Percentiles rank a stretch among this genome's conserved stretches.
Conservation (phyloP, 2,888 invertebrate species). For the Opisthograptis luteolata region DNA sequence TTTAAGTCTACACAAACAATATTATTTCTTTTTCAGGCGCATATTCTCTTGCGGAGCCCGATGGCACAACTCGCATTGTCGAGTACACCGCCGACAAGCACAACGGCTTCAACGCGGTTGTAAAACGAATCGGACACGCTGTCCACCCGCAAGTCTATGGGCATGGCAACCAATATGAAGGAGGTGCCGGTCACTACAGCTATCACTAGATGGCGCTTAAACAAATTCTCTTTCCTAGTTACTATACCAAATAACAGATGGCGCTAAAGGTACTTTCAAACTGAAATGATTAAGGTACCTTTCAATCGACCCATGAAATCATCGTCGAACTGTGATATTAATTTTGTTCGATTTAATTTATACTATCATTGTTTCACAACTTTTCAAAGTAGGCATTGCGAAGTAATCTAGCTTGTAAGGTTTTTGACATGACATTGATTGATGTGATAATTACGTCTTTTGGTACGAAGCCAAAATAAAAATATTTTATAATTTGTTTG, state of each 20-base stretch:
- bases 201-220: constrained; percentile 71
- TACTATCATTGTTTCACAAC: constrained; percentile 33
- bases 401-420: constrained; percentile 44
- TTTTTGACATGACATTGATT: constrained; percentile 27
- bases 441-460: constrained; percentile 43
- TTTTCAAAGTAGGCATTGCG: constrained; percentile 33
- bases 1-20: not conserved
- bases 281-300: constrained; percentile 4
- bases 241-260: constrained; percentile 47
- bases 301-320: constrained; percentile 32
- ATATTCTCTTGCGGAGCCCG: constrained; percentile 78
- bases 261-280: constrained; percentile 40
- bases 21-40: constrained; percentile 61
- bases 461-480: constrained; percentile 52
- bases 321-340: constrained; percentile 63
- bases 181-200: constrained; percentile 54
- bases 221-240: constrained; percentile 39
- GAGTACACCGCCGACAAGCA: constrained; percentile 81
- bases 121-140: constrained; percentile 77
- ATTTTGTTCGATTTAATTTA: constrained; percentile 43
- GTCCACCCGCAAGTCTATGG: constrained; percentile 74
- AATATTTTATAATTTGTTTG: constrained; percentile 19
- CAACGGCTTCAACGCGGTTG: constrained; percentile 80
- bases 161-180: constrained; percentile 51
- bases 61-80: constrained; percentile 79